phyloP scores from a whole-genome alignment of 2,113 vertebrate genomes.

The Equus przewalskii region DNA sequence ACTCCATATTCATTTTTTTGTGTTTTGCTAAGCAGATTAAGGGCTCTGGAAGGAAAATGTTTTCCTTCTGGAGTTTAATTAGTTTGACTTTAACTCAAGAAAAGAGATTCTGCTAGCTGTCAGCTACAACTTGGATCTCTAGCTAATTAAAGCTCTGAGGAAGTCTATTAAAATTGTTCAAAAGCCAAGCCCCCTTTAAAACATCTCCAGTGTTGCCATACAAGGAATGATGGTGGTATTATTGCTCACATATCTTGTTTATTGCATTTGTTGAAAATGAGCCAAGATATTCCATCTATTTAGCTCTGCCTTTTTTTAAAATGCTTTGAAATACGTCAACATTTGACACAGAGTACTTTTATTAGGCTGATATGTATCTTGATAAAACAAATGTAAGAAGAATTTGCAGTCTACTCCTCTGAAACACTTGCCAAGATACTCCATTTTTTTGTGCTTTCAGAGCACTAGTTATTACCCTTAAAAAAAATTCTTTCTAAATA shows the following conservation, averaged over 20 bases:
- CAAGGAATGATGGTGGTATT: conserved; percentile 51
- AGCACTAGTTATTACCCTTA: not conserved
- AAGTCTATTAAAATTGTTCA: conserved; percentile 90
- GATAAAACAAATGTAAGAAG: not conserved
- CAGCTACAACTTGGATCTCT: conserved; percentile 91
- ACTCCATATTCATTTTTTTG: conserved; percentile 78
- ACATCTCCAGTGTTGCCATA: conserved; percentile 54
- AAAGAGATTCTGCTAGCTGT: conserved; percentile 93
- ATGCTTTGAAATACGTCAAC: not conserved
- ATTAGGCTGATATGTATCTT: not conserved
- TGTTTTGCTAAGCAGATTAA: conserved; percentile 89
- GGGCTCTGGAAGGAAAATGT: conserved; percentile 89
- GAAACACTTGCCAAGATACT: not conserved
- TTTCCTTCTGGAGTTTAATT: conserved; percentile 94
- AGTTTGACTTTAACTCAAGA: conserved; percentile 94
- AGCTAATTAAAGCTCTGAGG: conserved; percentile 94
- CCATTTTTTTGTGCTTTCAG: not conserved
- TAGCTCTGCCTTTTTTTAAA: not conserved
- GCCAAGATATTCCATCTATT: not conserved
- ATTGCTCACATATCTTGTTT: conserved; percentile 48
- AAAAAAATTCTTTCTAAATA: not conserved
- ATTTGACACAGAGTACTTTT: not conserved
- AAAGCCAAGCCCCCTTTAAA: conserved; percentile 82
- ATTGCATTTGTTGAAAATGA: conserved; percentile 63
- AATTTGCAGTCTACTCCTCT: not conserved